Conservation (phyloP, 2,113 vertebrate species). For the Tragelaphus strepsiceros region DNA sequence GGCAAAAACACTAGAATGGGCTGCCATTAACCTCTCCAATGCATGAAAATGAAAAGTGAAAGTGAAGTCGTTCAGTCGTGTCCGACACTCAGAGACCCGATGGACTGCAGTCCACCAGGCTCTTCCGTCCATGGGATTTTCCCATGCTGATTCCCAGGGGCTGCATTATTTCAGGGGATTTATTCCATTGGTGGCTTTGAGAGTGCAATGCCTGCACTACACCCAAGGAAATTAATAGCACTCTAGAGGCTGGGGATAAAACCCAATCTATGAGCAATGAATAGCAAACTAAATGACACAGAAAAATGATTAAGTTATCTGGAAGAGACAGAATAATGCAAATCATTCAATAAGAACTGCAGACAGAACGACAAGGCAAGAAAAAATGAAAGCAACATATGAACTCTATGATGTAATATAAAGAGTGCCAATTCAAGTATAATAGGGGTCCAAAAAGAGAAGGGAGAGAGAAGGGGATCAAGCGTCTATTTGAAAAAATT, state of each 20-base stretch:
- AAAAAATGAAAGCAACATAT: not conserved
- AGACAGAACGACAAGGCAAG: not conserved
- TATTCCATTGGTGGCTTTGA: not conserved
- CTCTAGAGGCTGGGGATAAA: not conserved
- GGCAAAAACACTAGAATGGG: no score
- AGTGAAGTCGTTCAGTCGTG: no score
- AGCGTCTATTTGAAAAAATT: not conserved
- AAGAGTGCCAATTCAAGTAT: not conserved
- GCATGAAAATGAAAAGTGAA: no score
- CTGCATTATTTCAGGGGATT: not conserved
- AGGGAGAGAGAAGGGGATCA: not conserved
- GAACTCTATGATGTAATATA: not conserved
- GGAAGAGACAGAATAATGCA: not conserved
- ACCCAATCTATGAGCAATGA: not conserved
- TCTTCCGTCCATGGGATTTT: no score
- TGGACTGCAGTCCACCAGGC: no score
- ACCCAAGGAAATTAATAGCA: not conserved
- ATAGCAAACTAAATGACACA: not conserved
- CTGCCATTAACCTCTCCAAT: no score
- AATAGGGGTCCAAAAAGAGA: not conserved
- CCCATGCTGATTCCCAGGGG: not conserved
- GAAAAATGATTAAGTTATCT: not conserved
- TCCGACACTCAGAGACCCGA: no score
- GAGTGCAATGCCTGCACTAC: not conserved
- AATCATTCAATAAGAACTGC: not conserved